Conservation (phyloP, 2,113 vertebrate species). For the Aptenodytes forsteri region DNA sequence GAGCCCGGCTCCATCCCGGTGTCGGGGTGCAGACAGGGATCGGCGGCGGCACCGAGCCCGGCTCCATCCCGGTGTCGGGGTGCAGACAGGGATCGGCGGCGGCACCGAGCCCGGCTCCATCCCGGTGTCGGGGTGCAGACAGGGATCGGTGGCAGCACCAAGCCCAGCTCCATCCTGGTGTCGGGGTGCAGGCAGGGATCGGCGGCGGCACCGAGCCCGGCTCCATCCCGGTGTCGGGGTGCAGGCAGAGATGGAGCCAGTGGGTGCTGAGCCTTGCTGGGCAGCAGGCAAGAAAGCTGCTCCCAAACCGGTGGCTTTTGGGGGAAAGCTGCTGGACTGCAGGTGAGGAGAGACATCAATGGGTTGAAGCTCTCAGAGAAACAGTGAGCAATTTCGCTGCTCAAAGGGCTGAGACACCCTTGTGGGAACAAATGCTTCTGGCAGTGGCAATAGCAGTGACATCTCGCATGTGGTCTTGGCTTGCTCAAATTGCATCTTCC, state of each 20-base stretch:
- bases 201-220: not conserved
- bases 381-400: not conserved
- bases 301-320: not conserved
- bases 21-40: not conserved
- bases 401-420: not conserved
- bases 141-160: no score
- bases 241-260: not conserved
- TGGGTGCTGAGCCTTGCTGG: accelerated
- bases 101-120: no score
- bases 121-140: no score
- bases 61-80: accelerated
- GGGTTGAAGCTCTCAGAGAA: not conserved
- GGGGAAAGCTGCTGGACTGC: not conserved
- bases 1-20: no score
- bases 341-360: not conserved
- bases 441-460: not conserved
- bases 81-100: not conserved
- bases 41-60: not conserved
- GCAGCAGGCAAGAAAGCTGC: not conserved
- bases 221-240: accelerated
- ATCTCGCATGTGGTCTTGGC: not conserved
- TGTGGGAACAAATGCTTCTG: not conserved
- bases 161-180: not conserved
- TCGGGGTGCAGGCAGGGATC: not conserved
- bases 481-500: not conserved